Evolutionary conservation across 2,113 vertebrate genomes (phyloP).

Genomic region (Myotis brandtii): DNA sequence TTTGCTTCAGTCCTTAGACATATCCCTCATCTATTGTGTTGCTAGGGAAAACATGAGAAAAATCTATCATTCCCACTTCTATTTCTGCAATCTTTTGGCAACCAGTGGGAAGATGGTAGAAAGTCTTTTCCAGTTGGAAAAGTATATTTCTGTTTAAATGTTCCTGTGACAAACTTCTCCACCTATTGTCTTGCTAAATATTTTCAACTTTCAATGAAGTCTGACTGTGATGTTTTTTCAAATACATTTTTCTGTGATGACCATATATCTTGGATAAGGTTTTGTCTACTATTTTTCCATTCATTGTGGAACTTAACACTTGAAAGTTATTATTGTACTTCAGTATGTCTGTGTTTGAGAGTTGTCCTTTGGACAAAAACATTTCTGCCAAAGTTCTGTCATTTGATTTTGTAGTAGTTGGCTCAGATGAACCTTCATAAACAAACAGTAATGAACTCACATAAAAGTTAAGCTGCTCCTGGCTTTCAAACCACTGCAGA

Average conservation of each 20-base stretch:
- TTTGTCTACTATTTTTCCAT: slow-evolving; percentile 88
- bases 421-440: slow-evolving; percentile 92
- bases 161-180: slow-evolving; percentile 88
- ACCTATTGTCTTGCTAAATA: slow-evolving; percentile 87
- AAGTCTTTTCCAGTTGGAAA: slow-evolving; percentile 90
- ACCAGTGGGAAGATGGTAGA: slow-evolving; percentile 83
- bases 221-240: slow-evolving; percentile 86
- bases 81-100: slow-evolving; percentile 83
- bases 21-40: slow-evolving; percentile 93
- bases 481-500: slow-evolving; percentile 94
- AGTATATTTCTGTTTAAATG: slow-evolving; percentile 91
- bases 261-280: slow-evolving; percentile 90
- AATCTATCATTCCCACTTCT: slow-evolving; percentile 98
- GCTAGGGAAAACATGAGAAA: slow-evolving; percentile 97
- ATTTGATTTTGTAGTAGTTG: slow-evolving; percentile 73
- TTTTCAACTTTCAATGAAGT: slow-evolving; percentile 82
- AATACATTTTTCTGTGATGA: slow-evolving; percentile 89
- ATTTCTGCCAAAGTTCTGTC: slow-evolving; percentile 84
- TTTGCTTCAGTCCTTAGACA: slow-evolving; percentile 95
- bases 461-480: slow-evolving; percentile 94
- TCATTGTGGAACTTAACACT: slow-evolving; percentile 83
- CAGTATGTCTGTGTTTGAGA: slow-evolving; percentile 84
- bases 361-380: slow-evolving; percentile 79
- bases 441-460: slow-evolving; percentile 97
- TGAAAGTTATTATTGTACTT: slow-evolving; percentile 96